Percentiles rank a stretch among this genome's conserved stretches.
These are phyloP conservation scores for Atethmia centrago DNA, from an alignment of 2,888 invertebrate genomes.

Conservation along the genomic window DNA sequence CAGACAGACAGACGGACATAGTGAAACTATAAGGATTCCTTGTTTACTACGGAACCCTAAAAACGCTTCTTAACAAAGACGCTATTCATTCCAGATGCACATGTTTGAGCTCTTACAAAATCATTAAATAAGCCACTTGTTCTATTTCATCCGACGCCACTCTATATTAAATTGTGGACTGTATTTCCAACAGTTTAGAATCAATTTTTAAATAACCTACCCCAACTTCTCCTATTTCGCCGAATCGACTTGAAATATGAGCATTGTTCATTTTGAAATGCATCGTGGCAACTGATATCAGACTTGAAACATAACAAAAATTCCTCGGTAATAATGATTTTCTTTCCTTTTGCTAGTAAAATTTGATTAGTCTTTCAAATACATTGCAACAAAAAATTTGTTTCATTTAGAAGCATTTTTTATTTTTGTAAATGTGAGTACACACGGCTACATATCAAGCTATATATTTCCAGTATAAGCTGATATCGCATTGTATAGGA, in stretches of 20 bases:
- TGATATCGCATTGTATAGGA: no score
- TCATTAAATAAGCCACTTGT: not conserved
- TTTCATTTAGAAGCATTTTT: no score
- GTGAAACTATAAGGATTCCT: no score
- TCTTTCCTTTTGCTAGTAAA: no score
- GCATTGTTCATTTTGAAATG: constrained; percentile 1
- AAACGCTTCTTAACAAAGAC: not conserved
- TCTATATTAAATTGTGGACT: constrained; percentile 1
- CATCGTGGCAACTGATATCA: constrained; percentile 14
- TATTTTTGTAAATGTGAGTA: no score
- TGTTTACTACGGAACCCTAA: no score
- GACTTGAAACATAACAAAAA: constrained; percentile 3
- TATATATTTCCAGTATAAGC: no score
- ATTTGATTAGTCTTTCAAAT: no score
- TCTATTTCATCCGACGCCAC: not conserved
- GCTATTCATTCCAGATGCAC: constrained; percentile 18
- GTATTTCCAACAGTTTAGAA: not conserved
- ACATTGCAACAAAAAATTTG: no score
- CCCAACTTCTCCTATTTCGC: not conserved
- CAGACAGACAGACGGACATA: no score
- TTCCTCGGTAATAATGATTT: no score
- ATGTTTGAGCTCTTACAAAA: constrained; percentile 14
- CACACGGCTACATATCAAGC: no score
- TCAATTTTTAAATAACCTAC: not conserved
- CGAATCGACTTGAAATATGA: constrained; percentile 21